A percentile compares a stretch with the other conserved stretches of the same genome.
These are phyloP conservation scores for Eristalis arbustorum DNA, from an alignment of 2,888 invertebrate species.

Conservation along the genomic window DNA sequence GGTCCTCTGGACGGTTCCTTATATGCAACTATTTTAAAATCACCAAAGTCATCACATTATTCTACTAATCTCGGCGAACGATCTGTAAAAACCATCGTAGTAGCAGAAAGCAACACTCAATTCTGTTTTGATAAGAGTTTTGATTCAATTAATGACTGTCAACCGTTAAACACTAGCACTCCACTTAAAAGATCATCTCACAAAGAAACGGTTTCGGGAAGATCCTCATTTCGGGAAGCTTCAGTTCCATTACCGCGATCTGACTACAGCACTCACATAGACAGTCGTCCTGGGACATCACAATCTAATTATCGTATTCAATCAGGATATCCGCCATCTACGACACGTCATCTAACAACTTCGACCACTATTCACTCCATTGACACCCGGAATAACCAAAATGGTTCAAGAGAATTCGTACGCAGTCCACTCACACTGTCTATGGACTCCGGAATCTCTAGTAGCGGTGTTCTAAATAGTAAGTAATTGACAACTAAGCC, in stretches of 20 bases:
- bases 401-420: conserved; percentile 71
- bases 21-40: conserved; percentile 86
- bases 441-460: conserved; percentile 94
- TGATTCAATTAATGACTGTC: conserved; percentile 38
- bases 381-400: conserved; percentile 65
- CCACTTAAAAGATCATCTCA: conserved; percentile 43
- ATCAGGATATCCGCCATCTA: conserved; percentile 58
- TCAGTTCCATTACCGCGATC: conserved; percentile 52
- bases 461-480: conserved; percentile 73
- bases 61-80: conserved; percentile 43
- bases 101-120: conserved; percentile 21
- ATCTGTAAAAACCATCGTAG: conserved; percentile 32
- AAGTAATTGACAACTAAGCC: conserved; percentile 55
- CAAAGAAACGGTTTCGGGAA: conserved; percentile 42
- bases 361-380: conserved; percentile 48
- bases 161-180: conserved; percentile 61
- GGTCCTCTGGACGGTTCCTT: conserved; percentile 94
- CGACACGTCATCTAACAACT: conserved; percentile 48
- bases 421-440: conserved; percentile 88
- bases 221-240: conserved; percentile 51
- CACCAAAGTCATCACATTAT: conserved; percentile 72
- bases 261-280: conserved; percentile 51
- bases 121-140: conserved; percentile 46
- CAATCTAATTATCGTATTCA: conserved; percentile 70
- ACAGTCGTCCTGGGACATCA: conserved; percentile 70